Evolutionary conservation across 2,113 vertebrate species (phyloP).

Genomic region (Oncorhynchus kisutch): DNA sequence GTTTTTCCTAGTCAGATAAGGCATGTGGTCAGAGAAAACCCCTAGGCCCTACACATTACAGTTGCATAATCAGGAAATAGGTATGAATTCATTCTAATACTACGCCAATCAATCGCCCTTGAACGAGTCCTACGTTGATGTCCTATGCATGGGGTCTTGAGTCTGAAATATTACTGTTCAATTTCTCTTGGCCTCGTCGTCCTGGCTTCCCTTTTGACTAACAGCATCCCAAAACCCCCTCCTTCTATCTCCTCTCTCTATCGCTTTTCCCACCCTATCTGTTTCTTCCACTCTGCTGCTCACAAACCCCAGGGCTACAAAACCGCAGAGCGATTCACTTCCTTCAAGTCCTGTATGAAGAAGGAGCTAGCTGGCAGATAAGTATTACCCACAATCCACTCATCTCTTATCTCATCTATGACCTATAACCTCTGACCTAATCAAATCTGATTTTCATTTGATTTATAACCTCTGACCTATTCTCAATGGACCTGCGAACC

Average conservation of each 20-base stretch:
- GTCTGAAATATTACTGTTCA: neutral
- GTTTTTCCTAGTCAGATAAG: too few species aligned
- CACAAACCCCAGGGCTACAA: slow-evolving; percentile 84
- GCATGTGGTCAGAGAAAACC: too few species aligned
- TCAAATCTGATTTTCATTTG: neutral
- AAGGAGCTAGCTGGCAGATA: slow-evolving; percentile 97
- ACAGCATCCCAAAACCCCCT: slow-evolving; percentile 17
- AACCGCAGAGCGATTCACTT: slow-evolving; percentile 85
- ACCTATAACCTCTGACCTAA: neutral
- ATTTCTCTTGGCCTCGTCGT: slow-evolving; percentile 30
- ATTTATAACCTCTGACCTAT: too few species aligned
- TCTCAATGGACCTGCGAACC: too few species aligned
- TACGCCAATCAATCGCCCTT: too few species aligned
- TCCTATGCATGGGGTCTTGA: neutral
- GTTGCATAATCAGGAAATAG: too few species aligned
- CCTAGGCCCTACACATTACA: too few species aligned
- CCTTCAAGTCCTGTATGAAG: slow-evolving; percentile 95
- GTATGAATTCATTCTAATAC: too few species aligned
- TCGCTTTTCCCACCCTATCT: slow-evolving; percentile 13
- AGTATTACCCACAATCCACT: slow-evolving; percentile 70
- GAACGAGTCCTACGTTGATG: too few species aligned
- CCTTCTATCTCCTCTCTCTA: neutral
- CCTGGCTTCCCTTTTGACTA: slow-evolving; percentile 20
- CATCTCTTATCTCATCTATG: neutral
- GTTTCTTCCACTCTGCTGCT: slow-evolving; percentile 1